Evolutionary conservation across 2,113 vertebrate species (phyloP).

Genomic region (Sinocyclocheilus anshuiensis): DNA sequence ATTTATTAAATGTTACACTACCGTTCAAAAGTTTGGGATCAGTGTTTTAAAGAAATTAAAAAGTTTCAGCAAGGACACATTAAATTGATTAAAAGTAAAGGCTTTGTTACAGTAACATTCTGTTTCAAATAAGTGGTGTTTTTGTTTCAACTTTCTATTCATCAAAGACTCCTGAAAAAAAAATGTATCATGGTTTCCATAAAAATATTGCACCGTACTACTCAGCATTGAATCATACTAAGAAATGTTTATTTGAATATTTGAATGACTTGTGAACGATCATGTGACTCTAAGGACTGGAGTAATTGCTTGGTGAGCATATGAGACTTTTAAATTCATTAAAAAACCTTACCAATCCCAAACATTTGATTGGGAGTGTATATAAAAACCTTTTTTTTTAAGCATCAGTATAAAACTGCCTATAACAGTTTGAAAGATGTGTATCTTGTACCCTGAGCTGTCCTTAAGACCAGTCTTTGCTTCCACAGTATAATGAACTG

Average conservation of each 20-base stretch:
- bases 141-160: background rate
- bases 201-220: too few species aligned
- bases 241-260: background rate
- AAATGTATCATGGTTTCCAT: too few species aligned
- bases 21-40: background rate
- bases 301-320: background rate
- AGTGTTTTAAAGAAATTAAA: background rate
- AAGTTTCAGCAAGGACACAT: background rate
- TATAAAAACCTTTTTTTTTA: too few species aligned
- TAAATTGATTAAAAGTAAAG: background rate
- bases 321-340: background rate
- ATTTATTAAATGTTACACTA: background rate
- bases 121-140: background rate
- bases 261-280: background rate
- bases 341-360: background rate
- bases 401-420: too few species aligned
- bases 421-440: background rate
- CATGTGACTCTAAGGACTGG: background rate
- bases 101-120: background rate
- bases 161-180: background rate
- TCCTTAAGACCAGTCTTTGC: conserved; percentile 10
- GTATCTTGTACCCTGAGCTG: background rate
- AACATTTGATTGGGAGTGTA: background rate
- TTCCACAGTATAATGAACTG: conserved; percentile 84
- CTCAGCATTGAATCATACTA: too few species aligned